Base-by-base conservation (phyloP, 2,797 vertebrate genomes). In the Enteromius mattozi region DNA sequence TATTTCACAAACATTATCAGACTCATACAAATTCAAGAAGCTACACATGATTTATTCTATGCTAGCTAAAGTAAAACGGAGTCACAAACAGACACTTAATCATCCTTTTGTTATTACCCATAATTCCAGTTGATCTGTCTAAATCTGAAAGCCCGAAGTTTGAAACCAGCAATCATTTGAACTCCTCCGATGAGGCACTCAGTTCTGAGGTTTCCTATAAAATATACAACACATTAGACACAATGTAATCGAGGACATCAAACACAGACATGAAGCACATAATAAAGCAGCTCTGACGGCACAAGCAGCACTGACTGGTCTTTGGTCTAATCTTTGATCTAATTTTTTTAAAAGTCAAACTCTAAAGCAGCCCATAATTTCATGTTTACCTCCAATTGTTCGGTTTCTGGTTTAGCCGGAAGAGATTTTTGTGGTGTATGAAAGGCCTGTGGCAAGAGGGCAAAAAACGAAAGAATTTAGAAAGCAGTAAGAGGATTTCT, bases 371-470 rank as follows among this genome's bases (percentile, higher is more conserved):
- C 4, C 16, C 51, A 70, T 61, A 71, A 78, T 42, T 69, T 69
- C 19, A 24, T 37, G 68, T 71, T 83, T 84, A 92, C 91, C 90
- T 92, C 90, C 40, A 89, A 81, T 54, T 89, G 88, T n/a, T 91
- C 89, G 4, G 86, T 85, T 74, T 92, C 91, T 61, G 88, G 84
- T 87, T 91, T 90, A 19, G 86, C 92, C 7, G 93, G 92, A 24
- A 93, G 91, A 61, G 93, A 94, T 83, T 92, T 94, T 86, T 94
- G 93, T 76, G 93, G 86, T 8, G 92, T 93, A 66, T 93, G 91
- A 84, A 94, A 93, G 16, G 92, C 91, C 93, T 93, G 86, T 74
- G 81, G 68, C 42, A 74, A 35, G 17, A 76, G 19, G 21, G 13
- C n/a, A 80, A 65, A 80, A 42, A 42, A 65, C 12, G 2, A 66